Conservation (phyloP, 2,888 invertebrate genomes). For the Cephus spinipes region DNA sequence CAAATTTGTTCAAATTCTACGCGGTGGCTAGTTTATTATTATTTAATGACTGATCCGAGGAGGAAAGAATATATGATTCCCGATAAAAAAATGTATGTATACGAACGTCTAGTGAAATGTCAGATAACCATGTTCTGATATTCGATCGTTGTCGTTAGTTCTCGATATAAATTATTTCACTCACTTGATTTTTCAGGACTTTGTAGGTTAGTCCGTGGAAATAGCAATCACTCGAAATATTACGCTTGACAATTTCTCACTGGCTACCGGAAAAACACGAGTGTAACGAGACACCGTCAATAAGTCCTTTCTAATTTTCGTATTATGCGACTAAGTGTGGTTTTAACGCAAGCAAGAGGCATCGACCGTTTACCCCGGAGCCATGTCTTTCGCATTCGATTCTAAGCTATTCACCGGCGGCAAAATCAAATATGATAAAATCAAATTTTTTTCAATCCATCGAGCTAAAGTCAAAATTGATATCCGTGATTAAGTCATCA, state of each 20-base stretch:
- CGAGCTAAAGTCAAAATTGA: background rate
- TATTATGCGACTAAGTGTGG: background rate
- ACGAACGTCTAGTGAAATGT: background rate
- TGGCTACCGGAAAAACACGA: background rate
- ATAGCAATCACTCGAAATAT: background rate
- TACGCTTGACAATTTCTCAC: slow-evolving; percentile 3
- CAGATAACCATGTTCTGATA: background rate
- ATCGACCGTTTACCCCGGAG: slow-evolving; percentile 7
- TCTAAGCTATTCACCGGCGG: background rate
- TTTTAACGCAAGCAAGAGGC: background rate
- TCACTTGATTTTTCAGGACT: background rate
- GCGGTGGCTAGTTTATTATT: background rate
- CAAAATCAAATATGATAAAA: background rate
- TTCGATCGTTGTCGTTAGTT: background rate
- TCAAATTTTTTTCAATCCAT: background rate
- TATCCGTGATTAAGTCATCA: background rate
- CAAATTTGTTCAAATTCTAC: background rate
- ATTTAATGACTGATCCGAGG: background rate
- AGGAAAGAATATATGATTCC: background rate
- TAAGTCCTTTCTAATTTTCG: slow-evolving; percentile 12
- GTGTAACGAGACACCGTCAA: background rate
- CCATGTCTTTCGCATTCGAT: background rate
- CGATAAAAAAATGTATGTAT: background rate
- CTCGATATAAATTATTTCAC: background rate
- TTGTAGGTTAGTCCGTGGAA: background rate